Evolutionary conservation across 2,113 vertebrate genomes (phyloP).

Genomic region (Ciconia stormi): DNA sequence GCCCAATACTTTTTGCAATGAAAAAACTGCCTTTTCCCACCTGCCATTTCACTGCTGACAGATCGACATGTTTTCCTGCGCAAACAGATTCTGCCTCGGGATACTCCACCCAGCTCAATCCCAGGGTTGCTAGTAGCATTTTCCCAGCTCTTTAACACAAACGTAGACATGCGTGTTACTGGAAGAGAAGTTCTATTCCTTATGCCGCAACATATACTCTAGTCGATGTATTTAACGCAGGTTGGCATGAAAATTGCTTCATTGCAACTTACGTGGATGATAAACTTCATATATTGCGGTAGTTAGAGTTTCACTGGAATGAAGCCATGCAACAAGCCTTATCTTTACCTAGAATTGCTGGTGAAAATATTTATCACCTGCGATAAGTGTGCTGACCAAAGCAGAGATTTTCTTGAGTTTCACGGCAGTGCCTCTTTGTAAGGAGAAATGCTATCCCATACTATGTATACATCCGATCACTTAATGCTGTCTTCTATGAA

Average conservation of each 20-base stretch:
- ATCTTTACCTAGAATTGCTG: not conserved
- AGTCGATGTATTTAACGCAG: not conserved
- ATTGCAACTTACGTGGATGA: not conserved
- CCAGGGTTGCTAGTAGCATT: not conserved
- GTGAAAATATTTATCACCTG: not conserved
- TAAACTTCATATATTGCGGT: not conserved
- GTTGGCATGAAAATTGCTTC: not conserved
- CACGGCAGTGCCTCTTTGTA: not conserved
- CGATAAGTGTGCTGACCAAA: not conserved
- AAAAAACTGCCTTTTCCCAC: not conserved
- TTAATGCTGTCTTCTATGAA: not conserved
- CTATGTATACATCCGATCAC: not conserved
- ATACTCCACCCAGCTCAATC: not conserved
- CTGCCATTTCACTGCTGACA: not conserved
- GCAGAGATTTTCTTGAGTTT: not conserved
- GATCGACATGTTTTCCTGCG: not conserved
- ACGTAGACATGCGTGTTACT: accelerated
- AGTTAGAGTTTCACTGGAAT: not conserved
- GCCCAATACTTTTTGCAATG: not conserved
- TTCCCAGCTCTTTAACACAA: not conserved
- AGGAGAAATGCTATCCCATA: not conserved
- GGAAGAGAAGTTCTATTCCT: not conserved
- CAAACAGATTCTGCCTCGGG: not conserved
- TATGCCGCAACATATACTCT: not conserved
- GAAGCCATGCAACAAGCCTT: not conserved